Percentiles rank a stretch among this genome's conserved stretches.
These are phyloP conservation scores for Calephelis perditalis DNA, from an alignment of 2,888 invertebrate genomes.

Conservation along the genomic window DNA sequence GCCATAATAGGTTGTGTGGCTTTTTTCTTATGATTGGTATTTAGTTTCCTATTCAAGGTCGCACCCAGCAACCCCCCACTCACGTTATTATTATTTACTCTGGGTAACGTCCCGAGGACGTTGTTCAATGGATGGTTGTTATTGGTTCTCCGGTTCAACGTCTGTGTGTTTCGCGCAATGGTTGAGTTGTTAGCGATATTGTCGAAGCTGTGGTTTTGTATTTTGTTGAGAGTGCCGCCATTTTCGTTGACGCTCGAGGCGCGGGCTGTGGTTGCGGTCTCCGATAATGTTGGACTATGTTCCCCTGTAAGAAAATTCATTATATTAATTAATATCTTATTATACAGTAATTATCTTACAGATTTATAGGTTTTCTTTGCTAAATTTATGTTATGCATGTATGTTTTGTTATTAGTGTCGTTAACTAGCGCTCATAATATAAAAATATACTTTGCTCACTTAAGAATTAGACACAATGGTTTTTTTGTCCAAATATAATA, in stretches of 20 bases:
- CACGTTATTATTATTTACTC: conserved; percentile 59
- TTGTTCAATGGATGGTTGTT: conserved; percentile 64
- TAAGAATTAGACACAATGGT: no score
- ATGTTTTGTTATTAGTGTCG: no score
- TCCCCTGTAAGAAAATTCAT: conserved; percentile 68
- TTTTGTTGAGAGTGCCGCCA: conserved; percentile 56
- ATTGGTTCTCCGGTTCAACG: conserved; percentile 56
- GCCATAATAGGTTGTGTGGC: conserved; percentile 72
- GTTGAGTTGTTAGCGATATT: conserved; percentile 47
- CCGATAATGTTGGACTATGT: conserved; percentile 89
- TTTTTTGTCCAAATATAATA: no score
- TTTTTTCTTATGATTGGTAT: conserved; percentile 73
- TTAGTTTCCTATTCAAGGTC: conserved; percentile 70
- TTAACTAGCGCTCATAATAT: no score
- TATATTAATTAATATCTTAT: no score
- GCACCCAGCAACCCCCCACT: conserved; percentile 55
- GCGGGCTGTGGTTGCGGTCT: conserved; percentile 89
- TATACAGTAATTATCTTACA: no score
- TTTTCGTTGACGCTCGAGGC: conserved; percentile 83
- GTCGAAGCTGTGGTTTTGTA: conserved; percentile 57
- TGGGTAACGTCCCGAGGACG: conserved; percentile 63
- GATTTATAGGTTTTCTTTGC: no score
- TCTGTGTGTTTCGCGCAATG: conserved; percentile 61
- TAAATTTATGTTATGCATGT: neutral
- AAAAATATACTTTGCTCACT: no score